Base-by-base conservation (phyloP, 2,888 invertebrate genomes). In the Herminia tarsipennalis region DNA sequence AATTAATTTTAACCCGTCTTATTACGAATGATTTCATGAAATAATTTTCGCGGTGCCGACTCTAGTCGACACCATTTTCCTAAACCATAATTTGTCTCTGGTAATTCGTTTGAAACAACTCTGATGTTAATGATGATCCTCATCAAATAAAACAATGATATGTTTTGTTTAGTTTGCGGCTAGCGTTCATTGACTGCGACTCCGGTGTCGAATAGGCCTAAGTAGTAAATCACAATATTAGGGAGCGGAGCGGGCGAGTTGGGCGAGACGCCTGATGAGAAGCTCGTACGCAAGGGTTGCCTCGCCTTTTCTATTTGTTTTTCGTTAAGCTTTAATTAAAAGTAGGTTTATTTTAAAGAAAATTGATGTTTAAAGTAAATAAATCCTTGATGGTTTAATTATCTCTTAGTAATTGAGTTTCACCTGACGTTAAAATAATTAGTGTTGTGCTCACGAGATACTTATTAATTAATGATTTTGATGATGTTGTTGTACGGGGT, bases 311-410 rank as follows among this genome's bases (percentile, higher is more conserved):
- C 71, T 89, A 86, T 89, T 89, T 88, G 86, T 87, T 86, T 89
- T 88, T 83, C 84, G 86, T 88, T 87, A 86, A 85, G 88, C 86
- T 86, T 89, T 89, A 88, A 89, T 88, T 89, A 88, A 88, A 88
- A 87, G 85, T 84, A 86, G 80, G 86, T 86, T 86, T 88, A 86
- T 88, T 88, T 88, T 86, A 84, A 88, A 88, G 86, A 86, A 88
- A 88, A 88, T 86, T 88, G 81, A 87, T 87, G 84, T 83, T 87
- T 83, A 86, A 86, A 86, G 88, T 87, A 88, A 88, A 86, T 87
- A 88, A 86, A 88, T 86, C 85, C 82, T 81, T 86, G 83, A 86
- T 85, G 86, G 86, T 86, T 88, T 88, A 87, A 88, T 89, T 89
- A 88, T 88, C 85, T 88, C 82, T 86, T 83, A 82, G 76, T 88